Evolutionary conservation across 2,797 vertebrate species (phyloP).

Genomic region (Spheniscus humboldti): DNA sequence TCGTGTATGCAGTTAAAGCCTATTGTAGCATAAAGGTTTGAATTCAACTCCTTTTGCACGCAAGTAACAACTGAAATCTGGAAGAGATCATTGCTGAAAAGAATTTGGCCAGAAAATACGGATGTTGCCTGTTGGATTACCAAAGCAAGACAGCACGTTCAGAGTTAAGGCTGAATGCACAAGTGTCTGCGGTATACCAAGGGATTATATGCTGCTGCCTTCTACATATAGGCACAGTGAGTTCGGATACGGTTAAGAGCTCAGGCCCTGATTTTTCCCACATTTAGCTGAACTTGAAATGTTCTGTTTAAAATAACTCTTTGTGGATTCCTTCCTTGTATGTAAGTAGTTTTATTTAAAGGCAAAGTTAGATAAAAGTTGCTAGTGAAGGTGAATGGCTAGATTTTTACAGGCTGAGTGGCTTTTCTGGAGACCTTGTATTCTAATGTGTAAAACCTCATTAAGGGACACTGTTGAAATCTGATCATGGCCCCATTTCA

Average conservation of each 20-base stretch:
- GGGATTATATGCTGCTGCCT: background rate
- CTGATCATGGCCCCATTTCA: conserved; percentile 35
- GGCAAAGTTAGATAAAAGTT: background rate
- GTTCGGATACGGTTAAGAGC: accelerated
- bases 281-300: conserved; percentile 4
- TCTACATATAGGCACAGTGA: background rate
- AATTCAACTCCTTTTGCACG: background rate
- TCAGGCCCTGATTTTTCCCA: background rate
- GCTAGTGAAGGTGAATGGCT: background rate
- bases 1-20: background rate
- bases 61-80: background rate
- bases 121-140: background rate
- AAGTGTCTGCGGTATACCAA: background rate
- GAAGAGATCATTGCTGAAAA: background rate
- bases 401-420: background rate
- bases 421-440: conserved; percentile 30
- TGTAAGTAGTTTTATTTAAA: background rate
- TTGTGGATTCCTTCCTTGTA: background rate
- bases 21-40: background rate
- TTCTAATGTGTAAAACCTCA: conserved; percentile 21
- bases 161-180: background rate
- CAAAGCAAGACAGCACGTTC: background rate
- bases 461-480: conserved; percentile 19
- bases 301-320: background rate
- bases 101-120: background rate